Evolutionary conservation across 64 coral and sea anemone species (phyloP).

Genomic region (Montipora capricornis): DNA sequence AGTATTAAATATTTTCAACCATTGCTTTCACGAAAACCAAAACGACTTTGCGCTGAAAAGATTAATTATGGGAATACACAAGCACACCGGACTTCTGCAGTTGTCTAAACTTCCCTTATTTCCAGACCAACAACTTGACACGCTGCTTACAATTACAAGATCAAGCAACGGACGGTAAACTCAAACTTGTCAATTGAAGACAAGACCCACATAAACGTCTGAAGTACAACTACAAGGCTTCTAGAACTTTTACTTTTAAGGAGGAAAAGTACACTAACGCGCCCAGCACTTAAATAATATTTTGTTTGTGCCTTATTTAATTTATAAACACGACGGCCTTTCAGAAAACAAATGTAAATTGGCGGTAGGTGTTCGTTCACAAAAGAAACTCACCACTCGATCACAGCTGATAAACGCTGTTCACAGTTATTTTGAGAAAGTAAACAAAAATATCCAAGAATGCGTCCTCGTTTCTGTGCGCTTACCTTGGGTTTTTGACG

Average conservation of each 20-base stretch:
- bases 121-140: not conserved
- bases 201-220: not conserved
- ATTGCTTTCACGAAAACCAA: not conserved
- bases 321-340: constrained; percentile 46
- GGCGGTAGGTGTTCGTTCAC: constrained; percentile 32
- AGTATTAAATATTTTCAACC: not conserved
- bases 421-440: constrained; percentile 13
- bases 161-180: not conserved
- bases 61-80: constrained; percentile 10
- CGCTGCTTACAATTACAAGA: not conserved
- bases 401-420: constrained; percentile 39
- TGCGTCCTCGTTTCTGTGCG: not conserved
- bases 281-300: constrained; percentile 2
- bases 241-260: not conserved
- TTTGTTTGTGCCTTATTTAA: constrained; percentile 58
- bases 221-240: no score
- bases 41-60: not conserved
- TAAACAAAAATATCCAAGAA: constrained; percentile 25
- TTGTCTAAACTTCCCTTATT: not conserved
- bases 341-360: constrained; percentile 55
- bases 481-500: not conserved
- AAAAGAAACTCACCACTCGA: constrained; percentile 24
- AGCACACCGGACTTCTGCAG: not conserved
- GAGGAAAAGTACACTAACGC: not conserved
- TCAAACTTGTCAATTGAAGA: not conserved